These are phyloP conservation scores for Scrobipalpa costella DNA, from an alignment of 2,888 invertebrate species.

Conservation along the genomic window DNA sequence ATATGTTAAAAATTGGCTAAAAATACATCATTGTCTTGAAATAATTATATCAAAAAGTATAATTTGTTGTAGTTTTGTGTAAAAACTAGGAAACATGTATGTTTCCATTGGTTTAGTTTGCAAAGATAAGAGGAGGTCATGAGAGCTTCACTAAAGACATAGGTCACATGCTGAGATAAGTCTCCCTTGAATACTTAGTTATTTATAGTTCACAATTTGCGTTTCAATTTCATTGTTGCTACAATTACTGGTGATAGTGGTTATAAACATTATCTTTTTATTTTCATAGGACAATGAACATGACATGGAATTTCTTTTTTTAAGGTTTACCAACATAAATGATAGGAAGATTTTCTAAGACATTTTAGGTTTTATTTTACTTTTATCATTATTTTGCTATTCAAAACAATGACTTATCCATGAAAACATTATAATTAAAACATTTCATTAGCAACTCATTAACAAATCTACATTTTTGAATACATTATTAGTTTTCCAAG, in stretches of 20 bases:
- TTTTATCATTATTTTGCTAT: neutral
- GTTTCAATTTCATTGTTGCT: constrained; percentile 16
- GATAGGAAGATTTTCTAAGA: no score
- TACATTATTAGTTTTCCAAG: constrained; percentile 4
- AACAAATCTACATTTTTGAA: neutral
- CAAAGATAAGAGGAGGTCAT: constrained; percentile 76
- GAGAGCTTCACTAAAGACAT: constrained; percentile 65
- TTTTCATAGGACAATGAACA: neutral
- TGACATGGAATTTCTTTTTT: neutral
- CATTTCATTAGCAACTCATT: neutral
- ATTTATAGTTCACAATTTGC: constrained; percentile 39
- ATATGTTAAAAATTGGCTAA: neutral
- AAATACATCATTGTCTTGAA: no score
- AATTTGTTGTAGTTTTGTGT: neutral
- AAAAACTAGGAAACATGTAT: constrained; percentile 64
- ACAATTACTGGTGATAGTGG: constrained; percentile 9
- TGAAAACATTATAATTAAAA: neutral
- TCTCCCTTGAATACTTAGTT: constrained; percentile 58
- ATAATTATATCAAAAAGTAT: no score
- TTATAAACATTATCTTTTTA: neutral
- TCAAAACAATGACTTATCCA: neutral
- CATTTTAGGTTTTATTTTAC: neutral
- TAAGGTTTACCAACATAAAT: no score
- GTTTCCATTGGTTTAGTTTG: constrained; percentile 65
- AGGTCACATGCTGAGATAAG: constrained; percentile 74